Conservation (phyloP, 2,888 invertebrate species). For the Dryadula phaetusa region DNA sequence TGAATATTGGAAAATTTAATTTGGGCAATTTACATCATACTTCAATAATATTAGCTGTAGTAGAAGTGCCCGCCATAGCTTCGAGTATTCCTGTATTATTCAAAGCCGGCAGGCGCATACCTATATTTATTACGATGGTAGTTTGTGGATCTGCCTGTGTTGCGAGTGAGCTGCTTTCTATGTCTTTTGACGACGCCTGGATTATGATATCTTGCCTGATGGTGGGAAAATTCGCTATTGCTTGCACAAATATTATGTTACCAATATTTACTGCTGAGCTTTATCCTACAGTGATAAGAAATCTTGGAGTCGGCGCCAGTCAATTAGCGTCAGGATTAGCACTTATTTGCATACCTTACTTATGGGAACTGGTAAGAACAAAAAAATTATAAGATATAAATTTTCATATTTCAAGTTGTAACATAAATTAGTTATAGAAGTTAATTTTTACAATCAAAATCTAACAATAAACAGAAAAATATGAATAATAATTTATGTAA, state of each 20-base stretch:
- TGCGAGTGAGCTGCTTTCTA: slow-evolving; percentile 83
- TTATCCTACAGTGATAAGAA: slow-evolving; percentile 88
- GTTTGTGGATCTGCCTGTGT: slow-evolving; percentile 89
- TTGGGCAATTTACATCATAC: slow-evolving; percentile 90
- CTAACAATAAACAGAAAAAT: too few species aligned
- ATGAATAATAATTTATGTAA: too few species aligned
- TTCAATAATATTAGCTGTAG: slow-evolving; percentile 89
- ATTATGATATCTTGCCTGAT: slow-evolving; percentile 89
- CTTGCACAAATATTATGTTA: slow-evolving; percentile 91
- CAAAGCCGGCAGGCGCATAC: slow-evolving; percentile 89
- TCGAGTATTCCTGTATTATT: slow-evolving; percentile 90
- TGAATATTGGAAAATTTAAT: slow-evolving; percentile 89
- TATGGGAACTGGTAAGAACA: slow-evolving; percentile 88
- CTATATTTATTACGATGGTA: slow-evolving; percentile 88
- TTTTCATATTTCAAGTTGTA: too few species aligned
- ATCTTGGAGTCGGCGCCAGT: slow-evolving; percentile 89
- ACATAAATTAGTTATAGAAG: too few species aligned
- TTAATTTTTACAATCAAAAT: too few species aligned
- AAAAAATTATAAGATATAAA: background rate
- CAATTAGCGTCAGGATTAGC: slow-evolving; percentile 91
- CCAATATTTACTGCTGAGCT: slow-evolving; percentile 90
- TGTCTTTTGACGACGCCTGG: slow-evolving; percentile 85
- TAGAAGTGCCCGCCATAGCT: slow-evolving; percentile 91
- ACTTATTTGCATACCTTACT: slow-evolving; percentile 90
- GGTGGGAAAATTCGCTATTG: slow-evolving; percentile 92